Evolutionary conservation across 2,113 vertebrate species (phyloP).

Genomic region (Chroicocephalus ridibundus): DNA sequence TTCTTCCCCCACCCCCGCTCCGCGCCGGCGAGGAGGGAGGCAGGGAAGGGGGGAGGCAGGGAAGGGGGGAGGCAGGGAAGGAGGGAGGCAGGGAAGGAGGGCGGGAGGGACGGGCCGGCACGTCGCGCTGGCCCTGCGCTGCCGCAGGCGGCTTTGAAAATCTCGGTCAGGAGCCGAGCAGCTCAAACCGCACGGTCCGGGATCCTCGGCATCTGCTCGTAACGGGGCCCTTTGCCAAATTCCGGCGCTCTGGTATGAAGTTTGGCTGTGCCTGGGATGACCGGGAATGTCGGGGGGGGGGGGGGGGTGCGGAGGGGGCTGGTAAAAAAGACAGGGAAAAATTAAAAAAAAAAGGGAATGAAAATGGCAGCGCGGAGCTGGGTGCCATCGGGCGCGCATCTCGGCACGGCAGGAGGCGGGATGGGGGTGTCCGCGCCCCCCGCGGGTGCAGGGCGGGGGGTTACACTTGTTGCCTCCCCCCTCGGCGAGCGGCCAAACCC

Average conservation of each 20-base stretch:
- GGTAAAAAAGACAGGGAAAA: neutral
- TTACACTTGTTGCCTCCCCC: neutral
- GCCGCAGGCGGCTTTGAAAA: neutral
- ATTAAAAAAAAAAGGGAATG: neutral
- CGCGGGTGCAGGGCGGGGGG: neutral
- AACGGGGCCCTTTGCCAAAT: neutral
- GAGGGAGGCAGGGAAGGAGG: too few relatives aligned
- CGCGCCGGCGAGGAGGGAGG: too few relatives aligned
- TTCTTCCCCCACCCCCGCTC: too few relatives aligned
- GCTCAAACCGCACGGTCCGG: neutral
- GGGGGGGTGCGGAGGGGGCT: too few relatives aligned
- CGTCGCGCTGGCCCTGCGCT: neutral
- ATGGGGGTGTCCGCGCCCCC: neutral
- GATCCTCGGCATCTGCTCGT: constrained; percentile 5
- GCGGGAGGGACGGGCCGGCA: neutral
- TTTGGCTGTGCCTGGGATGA: neutral
- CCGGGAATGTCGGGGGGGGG: neutral
- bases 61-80: too few relatives aligned
- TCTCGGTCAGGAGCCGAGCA: neutral
- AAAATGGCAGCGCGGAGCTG: neutral
- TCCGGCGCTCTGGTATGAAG: constrained; percentile 14
- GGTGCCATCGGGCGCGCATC: neutral
- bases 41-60: too few relatives aligned
- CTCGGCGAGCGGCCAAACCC: neutral
- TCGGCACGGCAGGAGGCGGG: neutral